phyloP scores from a whole-genome alignment of 2,797 vertebrate species.

The Nyctalus aviator region DNA sequence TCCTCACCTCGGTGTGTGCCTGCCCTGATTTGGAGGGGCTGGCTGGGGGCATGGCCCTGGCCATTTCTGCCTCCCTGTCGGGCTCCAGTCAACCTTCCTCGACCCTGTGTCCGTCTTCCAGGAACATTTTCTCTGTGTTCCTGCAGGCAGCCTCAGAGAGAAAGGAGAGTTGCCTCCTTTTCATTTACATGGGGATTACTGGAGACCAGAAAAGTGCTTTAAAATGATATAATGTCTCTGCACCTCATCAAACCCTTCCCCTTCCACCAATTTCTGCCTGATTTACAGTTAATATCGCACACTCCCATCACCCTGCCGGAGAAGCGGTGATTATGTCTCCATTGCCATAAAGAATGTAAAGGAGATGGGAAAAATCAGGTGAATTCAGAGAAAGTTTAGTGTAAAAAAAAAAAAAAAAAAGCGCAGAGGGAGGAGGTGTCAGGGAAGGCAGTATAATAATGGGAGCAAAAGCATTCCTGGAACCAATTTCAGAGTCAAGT shows the following conservation, averaged over 20 bases:
- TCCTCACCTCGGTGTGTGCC: not conserved
- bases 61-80: not conserved
- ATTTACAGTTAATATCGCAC: slow-evolving; percentile 87
- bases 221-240: slow-evolving; percentile 88
- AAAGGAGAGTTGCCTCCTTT: slow-evolving; percentile 82
- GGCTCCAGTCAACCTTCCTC: not conserved
- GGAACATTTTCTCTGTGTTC: slow-evolving; percentile 67
- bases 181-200: slow-evolving; percentile 88
- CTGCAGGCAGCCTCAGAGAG: slow-evolving; percentile 69
- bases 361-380: slow-evolving; percentile 87
- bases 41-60: not conserved
- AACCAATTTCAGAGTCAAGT: slow-evolving; percentile 80
- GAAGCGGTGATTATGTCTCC: slow-evolving; percentile 87
- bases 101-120: not conserved
- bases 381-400: slow-evolving; percentile 87
- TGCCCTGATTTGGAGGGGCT: not conserved
- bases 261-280: slow-evolving; percentile 87
- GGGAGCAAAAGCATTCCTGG: slow-evolving; percentile 78
- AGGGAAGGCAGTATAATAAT: slow-evolving; percentile 71
- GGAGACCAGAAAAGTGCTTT: slow-evolving; percentile 87
- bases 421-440: slow-evolving; percentile 67
- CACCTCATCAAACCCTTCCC: slow-evolving; percentile 87
- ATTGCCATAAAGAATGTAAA: slow-evolving; percentile 88
- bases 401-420: slow-evolving; percentile 67
- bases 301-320: slow-evolving; percentile 86